Evolutionary conservation across 2,113 vertebrate genomes (phyloP).

Genomic region (Pedetes capensis): DNA sequence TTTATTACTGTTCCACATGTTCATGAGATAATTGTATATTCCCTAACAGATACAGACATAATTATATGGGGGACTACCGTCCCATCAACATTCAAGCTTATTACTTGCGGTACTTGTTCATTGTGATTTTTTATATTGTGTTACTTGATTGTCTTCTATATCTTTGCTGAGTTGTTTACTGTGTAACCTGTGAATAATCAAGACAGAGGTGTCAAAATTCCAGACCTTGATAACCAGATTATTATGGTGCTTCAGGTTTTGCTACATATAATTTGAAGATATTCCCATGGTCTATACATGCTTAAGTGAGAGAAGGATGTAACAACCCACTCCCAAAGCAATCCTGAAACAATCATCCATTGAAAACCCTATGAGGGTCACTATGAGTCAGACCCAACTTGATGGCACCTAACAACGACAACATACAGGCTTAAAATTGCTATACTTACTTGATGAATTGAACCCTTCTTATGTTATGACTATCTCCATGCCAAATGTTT

Average conservation of each 20-base stretch:
- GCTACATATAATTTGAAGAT: neutral
- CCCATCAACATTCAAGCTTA: neutral
- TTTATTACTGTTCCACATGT: neutral
- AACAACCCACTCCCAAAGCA: too few relatives aligned
- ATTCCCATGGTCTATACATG: neutral
- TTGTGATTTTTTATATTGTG: neutral
- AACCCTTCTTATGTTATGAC: neutral
- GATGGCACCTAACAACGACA: too few relatives aligned
- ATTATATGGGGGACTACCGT: neutral
- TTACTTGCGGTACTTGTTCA: neutral
- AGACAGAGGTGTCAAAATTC: slow-evolving; percentile 21
- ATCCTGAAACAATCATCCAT: too few relatives aligned
- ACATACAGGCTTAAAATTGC: neutral
- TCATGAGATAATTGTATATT: neutral
- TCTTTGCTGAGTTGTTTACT: neutral
- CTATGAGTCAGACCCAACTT: too few relatives aligned
- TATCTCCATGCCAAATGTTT: neutral
- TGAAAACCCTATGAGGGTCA: too few relatives aligned
- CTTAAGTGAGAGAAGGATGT: too few relatives aligned
- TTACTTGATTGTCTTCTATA: neutral
- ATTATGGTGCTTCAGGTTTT: neutral
- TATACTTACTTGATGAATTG: neutral
- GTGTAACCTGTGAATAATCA: neutral
- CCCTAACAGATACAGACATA: neutral
- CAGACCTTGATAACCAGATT: neutral